Evolutionary conservation across 2,888 invertebrate species (phyloP).

Genomic region (Limnephilus lunatus): DNA sequence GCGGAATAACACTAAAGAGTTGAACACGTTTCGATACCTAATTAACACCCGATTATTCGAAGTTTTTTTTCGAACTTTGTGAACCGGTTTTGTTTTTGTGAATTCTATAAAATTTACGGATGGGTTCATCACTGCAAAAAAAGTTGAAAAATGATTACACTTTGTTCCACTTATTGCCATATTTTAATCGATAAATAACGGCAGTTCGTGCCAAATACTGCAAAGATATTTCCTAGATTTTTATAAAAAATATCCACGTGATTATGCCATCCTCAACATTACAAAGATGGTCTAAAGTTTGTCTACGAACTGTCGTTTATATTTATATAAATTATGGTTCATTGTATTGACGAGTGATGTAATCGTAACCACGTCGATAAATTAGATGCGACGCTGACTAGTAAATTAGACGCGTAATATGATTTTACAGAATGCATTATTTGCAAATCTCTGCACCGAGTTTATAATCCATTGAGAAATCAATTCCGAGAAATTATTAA

Average conservation of each 20-base stretch:
- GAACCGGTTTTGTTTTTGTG: not conserved
- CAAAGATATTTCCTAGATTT: not conserved
- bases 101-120: not conserved
- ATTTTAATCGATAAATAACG: not conserved
- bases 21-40: not conserved
- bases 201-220: not conserved
- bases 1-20: not conserved
- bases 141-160: not conserved
- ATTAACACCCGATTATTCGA: not conserved
- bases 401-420: not conserved
- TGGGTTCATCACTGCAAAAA: not conserved
- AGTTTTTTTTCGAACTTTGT: too few relatives aligned
- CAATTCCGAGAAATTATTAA: not conserved
- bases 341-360: not conserved
- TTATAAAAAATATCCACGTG: not conserved
- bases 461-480: not conserved
- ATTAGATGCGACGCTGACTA: not conserved
- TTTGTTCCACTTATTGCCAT: not conserved
- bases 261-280: not conserved
- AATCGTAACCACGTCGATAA: not conserved
- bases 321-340: not conserved
- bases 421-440: slow-evolving; percentile 2
- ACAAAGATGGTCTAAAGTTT: not conserved
- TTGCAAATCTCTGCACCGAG: not conserved
- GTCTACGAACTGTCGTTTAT: not conserved